Conservation (phyloP, 2,888 invertebrate species). For the Campoplex capitator region DNA sequence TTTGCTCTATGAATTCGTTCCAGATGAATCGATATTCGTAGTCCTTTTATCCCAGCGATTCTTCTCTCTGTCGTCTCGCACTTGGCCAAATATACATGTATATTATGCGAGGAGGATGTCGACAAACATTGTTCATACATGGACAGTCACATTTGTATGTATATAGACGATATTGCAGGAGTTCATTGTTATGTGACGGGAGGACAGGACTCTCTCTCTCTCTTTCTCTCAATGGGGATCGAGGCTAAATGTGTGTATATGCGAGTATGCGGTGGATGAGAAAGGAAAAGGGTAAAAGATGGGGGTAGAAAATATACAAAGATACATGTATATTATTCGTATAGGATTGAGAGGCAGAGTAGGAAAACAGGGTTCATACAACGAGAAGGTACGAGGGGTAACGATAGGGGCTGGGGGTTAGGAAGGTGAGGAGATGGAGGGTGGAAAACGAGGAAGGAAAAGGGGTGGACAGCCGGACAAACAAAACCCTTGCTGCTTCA, state of each 20-base stretch:
- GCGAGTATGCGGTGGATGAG: slow-evolving; percentile 65
- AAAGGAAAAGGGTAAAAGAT: slow-evolving; percentile 68
- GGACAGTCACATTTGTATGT: slow-evolving; percentile 51
- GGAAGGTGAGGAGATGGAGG: slow-evolving; percentile 63
- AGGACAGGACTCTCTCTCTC: slow-evolving; percentile 48
- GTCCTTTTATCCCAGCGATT: slow-evolving; percentile 60
- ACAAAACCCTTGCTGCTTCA: slow-evolving; percentile 84
- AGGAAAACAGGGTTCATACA: slow-evolving; percentile 60
- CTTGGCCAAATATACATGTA: slow-evolving; percentile 77
- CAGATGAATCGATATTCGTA: slow-evolving; percentile 81
- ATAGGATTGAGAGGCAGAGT: slow-evolving; percentile 46
- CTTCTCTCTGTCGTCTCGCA: slow-evolving; percentile 27
- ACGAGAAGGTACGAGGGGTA: slow-evolving; percentile 63
- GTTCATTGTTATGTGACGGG: slow-evolving; percentile 78
- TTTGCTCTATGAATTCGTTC: slow-evolving; percentile 75
- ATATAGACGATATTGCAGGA: slow-evolving; percentile 20
- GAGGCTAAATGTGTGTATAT: slow-evolving; percentile 50
- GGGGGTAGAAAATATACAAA: slow-evolving; percentile 51
- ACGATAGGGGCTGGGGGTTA: slow-evolving; percentile 66
- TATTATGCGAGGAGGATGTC: slow-evolving; percentile 77
- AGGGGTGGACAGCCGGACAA: slow-evolving; percentile 84
- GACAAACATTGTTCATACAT: slow-evolving; percentile 80
- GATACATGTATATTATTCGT: slow-evolving; percentile 55
- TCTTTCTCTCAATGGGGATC: slow-evolving; percentile 50
- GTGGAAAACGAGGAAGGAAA: slow-evolving; percentile 78